These are phyloP conservation scores for Atta texana DNA, from an alignment of 1,140 invertebrate genomes.

Conservation along the genomic window DNA sequence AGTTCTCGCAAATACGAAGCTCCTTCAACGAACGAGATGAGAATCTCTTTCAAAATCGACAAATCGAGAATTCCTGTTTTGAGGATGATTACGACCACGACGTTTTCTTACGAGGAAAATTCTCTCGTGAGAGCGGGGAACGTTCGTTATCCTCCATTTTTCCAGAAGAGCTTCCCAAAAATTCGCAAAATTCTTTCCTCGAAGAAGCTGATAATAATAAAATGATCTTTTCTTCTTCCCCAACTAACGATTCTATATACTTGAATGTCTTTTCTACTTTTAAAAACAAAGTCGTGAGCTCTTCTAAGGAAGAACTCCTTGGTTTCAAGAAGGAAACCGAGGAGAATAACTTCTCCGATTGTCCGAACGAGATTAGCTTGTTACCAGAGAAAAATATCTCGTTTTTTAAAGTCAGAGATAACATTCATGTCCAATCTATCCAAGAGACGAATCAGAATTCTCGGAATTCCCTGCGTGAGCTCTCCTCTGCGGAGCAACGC, in stretches of 20 bases:
- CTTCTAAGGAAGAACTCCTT: not conserved
- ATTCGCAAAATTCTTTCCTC: not conserved
- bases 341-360: not conserved
- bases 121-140: not conserved
- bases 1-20: not conserved
- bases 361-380: not conserved
- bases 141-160: not conserved
- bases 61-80: not conserved
- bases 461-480: conserved; percentile 78
- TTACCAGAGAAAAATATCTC: not conserved
- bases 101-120: not conserved
- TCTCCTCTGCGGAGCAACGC: not conserved
- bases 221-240: not conserved
- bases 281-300: not conserved
- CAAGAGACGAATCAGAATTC: conserved; percentile 81
- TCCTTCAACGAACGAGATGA: not conserved
- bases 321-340: not conserved
- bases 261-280: not conserved
- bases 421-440: not conserved
- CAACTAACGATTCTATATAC: not conserved
- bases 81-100: too few species aligned
- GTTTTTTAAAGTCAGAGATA: not conserved
- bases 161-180: conserved; percentile 22
- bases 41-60: not conserved
- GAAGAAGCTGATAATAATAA: not conserved